These are phyloP conservation scores for Procambarus clarkii DNA, from an alignment of 1,140 invertebrate species.

Conservation along the genomic window DNA sequence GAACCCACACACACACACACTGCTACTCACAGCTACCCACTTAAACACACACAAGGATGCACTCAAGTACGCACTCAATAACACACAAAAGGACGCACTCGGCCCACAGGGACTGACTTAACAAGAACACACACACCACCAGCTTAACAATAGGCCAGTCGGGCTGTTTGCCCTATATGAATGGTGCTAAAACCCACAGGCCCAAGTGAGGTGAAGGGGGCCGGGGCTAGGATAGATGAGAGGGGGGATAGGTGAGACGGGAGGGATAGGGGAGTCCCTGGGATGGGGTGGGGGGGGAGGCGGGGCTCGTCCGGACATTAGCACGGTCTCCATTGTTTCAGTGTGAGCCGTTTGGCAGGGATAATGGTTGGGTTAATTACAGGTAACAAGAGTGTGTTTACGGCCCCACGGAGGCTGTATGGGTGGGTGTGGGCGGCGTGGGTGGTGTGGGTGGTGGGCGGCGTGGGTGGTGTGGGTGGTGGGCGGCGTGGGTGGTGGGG, in stretches of 20 bases:
- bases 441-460: neutral
- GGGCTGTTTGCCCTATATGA: too few species aligned
- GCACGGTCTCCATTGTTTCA: slow-evolving; percentile 19
- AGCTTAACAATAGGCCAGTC: too few species aligned
- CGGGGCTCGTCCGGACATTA: slow-evolving; percentile 15
- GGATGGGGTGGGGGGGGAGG: neutral
- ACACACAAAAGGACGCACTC: neutral
- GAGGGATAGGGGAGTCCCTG: neutral
- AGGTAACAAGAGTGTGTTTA: slow-evolving; percentile 37
- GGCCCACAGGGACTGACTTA: too few species aligned
- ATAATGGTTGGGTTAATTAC: slow-evolving; percentile 33
- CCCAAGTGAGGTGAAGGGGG: too few species aligned
- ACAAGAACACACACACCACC: too few species aligned
- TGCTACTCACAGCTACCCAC: neutral
- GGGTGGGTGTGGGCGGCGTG: neutral
- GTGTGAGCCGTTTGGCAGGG: neutral
- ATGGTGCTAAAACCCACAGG: too few species aligned
- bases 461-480: neutral
- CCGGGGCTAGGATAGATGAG: too few species aligned
- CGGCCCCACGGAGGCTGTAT: neutral
- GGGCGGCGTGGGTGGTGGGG: neutral
- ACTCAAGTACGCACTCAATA: neutral
- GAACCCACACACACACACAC: neutral
- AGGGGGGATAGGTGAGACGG: neutral
- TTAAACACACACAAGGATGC: neutral